These are phyloP conservation scores for Drosophila repletoides DNA, from an alignment of 1,140 invertebrate genomes.

Conservation along the genomic window DNA sequence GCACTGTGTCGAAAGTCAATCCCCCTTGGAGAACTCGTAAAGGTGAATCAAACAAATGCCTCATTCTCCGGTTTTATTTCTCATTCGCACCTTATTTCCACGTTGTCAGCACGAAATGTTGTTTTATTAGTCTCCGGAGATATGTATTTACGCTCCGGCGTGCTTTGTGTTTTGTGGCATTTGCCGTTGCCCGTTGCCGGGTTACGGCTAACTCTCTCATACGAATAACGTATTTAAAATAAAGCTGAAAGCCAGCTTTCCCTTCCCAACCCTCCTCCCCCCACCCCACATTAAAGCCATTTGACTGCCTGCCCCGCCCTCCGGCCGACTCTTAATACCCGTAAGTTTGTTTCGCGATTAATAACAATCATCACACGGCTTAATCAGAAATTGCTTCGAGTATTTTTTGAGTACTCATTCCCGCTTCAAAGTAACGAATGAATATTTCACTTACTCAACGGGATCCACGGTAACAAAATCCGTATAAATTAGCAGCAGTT, in stretches of 20 bases:
- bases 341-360: constrained; percentile 51
- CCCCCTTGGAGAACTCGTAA: too few species aligned
- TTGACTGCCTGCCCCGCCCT: constrained; percentile 44
- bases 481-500: constrained; percentile 89
- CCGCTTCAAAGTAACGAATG: neutral
- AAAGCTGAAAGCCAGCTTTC: neutral
- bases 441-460: constrained; percentile 84
- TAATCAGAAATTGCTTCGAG: constrained; percentile 20
- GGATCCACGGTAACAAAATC: constrained; percentile 87
- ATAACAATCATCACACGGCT: constrained; percentile 59
- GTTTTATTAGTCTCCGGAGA: constrained; percentile 81
- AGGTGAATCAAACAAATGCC: constrained; percentile 70
- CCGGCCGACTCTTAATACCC: constrained; percentile 10
- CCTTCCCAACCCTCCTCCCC: neutral
- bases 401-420: too few species aligned
- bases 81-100: constrained; percentile 74
- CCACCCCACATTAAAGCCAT: constrained; percentile 45
- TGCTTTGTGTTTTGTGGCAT: constrained; percentile 54
- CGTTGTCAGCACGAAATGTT: constrained; percentile 80
- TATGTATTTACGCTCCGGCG: constrained; percentile 53
- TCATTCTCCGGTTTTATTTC: constrained; percentile 4
- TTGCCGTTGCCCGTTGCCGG: constrained; percentile 43
- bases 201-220: constrained; percentile 35
- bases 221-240: constrained; percentile 54
- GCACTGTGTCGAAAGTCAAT: too few species aligned